These are phyloP conservation scores for Drosophila triauraria DNA, from an alignment of 1,140 invertebrate genomes.

Conservation along the genomic window DNA sequence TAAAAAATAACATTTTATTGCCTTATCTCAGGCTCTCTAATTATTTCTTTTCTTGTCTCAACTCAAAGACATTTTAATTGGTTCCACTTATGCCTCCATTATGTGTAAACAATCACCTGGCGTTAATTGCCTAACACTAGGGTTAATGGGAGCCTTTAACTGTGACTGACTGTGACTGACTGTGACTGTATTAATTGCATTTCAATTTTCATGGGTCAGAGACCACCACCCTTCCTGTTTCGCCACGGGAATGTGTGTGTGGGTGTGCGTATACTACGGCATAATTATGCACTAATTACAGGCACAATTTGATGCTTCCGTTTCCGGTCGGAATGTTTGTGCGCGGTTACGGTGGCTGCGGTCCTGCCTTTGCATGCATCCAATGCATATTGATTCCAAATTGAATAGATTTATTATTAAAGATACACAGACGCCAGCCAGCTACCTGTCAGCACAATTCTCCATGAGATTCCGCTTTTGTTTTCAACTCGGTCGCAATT, in stretches of 20 bases:
- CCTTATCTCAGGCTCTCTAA: too few species aligned
- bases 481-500: constrained; percentile 9
- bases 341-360: constrained; percentile 6
- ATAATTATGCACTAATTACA: constrained; percentile 71
- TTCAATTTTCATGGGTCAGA: constrained; percentile 24
- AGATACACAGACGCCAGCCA: neutral
- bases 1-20: too few species aligned
- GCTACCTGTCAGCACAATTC: constrained; percentile 60
- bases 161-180: constrained; percentile 1
- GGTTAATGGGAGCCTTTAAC: neutral
- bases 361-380: too few species aligned
- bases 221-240: constrained; percentile 4
- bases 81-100: neutral
- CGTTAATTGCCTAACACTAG: neutral
- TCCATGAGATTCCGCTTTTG: constrained; percentile 18
- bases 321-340: constrained; percentile 35
- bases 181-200: constrained; percentile 17
- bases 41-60: neutral
- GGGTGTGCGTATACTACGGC: constrained; percentile 19
- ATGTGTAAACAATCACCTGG: constrained; percentile 5
- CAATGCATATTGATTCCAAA: constrained; percentile 1
- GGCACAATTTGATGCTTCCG: constrained; percentile 65
- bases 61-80: neutral
- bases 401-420: constrained; percentile 13
- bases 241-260: neutral